Evolutionary conservation across 2,797 vertebrate species (phyloP), one percentile per base, ranked within the genome.

Genomic region (Percopsis omiscomaycus): DNA sequence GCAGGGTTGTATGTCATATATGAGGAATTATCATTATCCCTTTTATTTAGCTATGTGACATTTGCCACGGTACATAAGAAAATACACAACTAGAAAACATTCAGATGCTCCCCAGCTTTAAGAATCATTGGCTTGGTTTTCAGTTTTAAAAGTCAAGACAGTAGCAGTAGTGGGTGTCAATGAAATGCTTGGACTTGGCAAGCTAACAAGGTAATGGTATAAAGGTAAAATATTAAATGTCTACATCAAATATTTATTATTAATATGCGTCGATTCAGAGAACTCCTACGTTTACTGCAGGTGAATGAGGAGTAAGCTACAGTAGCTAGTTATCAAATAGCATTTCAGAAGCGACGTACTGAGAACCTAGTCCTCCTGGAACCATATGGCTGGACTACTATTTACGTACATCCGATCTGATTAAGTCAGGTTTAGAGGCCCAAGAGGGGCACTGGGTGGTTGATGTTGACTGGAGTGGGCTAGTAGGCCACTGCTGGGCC

Each of bases 381-480:
- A 69, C 79, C 88, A 88, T 88, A 87, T 87, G 88, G 84, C 78
- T 61, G 79, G 49, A 65, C 66, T 72, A 75, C 86, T 89, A 84
- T 88, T 88, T 88, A 84, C 85, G 86, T 83, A 82, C 53, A 77
- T 61, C 72, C 75, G 87, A 78, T 89, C 87, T 86, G 86, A 89
- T 90, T 89, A 85, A 88, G 86, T 89, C 85, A 89, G 75, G 81
- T 66, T 66, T 78, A 29, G 62, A 70, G 80, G 75, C 86, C 83
- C 87, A 50, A 63, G 85, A 83, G 84, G 82, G 1, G 74, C 71
- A 6, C 74, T 74, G 28, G 60, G 55, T 81, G 75, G 83, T 84
- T 78, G 84, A 87, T 77, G 66, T 79, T 87, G 86, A 90, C 87
- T 89, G 85, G 84, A 89, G 82, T 86, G 86, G 89, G 87, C 85